Percentiles rank a stretch among this genome's conserved stretches.
Conservation (phyloP, 2,797 vertebrate species). For the Nasua narica region DNA sequence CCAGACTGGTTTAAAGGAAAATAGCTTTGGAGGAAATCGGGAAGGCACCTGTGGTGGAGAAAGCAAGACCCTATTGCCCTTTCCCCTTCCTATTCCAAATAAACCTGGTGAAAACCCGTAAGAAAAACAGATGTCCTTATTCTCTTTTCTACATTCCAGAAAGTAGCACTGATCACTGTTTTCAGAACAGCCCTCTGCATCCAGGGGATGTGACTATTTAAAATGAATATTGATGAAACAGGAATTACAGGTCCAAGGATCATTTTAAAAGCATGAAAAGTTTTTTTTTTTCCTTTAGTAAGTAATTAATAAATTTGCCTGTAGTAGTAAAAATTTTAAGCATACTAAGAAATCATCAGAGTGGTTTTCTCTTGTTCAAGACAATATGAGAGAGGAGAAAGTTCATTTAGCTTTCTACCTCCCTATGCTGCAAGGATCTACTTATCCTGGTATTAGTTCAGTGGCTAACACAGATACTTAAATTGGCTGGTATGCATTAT, state of each 20-base stretch:
- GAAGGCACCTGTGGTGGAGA: background rate
- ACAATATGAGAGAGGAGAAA: background rate
- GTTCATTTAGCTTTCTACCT: conserved; percentile 20
- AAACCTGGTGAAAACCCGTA: conserved; percentile 3
- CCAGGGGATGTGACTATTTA: background rate
- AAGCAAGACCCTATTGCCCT: background rate
- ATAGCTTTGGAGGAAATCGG: background rate
- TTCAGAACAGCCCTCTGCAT: background rate
- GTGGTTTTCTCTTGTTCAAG: conserved; percentile 18
- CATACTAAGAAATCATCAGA: conserved; percentile 11
- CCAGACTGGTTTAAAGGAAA: conserved; percentile 21
- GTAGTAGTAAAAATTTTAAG: conserved; percentile 31
- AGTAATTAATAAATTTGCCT: background rate
- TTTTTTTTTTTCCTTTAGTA: background rate
- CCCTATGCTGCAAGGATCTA: background rate
- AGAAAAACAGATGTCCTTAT: background rate
- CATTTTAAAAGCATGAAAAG: conserved; percentile 19
- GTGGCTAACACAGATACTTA: background rate
- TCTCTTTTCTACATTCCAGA: conserved; percentile 18
- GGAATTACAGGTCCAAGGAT: background rate
- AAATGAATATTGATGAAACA: background rate
- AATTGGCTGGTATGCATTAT: background rate
- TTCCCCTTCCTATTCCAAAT: background rate
- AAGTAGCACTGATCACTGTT: background rate
- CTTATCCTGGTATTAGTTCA: conserved; percentile 16